Base-by-base conservation (phyloP, 92 coral and sea anemone species). In the Desmophyllum pertusum region DNA sequence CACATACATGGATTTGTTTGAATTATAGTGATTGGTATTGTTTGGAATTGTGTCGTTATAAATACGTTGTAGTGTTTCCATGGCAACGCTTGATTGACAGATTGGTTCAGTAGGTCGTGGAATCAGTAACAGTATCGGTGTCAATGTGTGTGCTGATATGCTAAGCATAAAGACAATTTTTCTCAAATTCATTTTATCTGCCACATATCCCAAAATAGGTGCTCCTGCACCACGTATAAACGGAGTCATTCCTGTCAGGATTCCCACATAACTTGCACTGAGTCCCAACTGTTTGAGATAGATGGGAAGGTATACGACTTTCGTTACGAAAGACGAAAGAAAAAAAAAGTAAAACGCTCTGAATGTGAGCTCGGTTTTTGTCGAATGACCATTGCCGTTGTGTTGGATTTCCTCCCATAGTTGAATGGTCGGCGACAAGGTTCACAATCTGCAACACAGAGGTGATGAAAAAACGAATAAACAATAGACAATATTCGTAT, bases 281-380 rank as follows among this genome's bases (percentile, higher is more conserved):
- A 75, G 40, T n/a, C 79, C 62, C 63, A 75, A 30, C 79, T 75
- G 79, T 31, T 75, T 75, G 3, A 46, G 42, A 36, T 30, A 75
- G 30, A 75, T 30, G 10, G 79, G 79, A 29, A 48, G 10, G 10
- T 48, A 75, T 3, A 75, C 42, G 3, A 48, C 10, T n/a, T 50
- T 75, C 30, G 2, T 4, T 7, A 1, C 0, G 36, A 17, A 8
- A 36, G 40, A 29, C 10, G 79, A 30, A 29, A 35, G 9, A 35
- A 46, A 75, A 43, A 27, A 75, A 35, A 75, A 75, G 79, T 46
- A n/a, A 45, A 46, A 75, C 25, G 31, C 62, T 35, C 11, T 3
- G 36, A 75, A 75, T 19, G 27, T 30, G 1, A 48, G 3, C 2
- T 27, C n/a, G 13, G 29, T 8, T 55, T 55, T 29, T 55, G 25